Evolutionary conservation across 2,113 vertebrate species (phyloP), one percentile per base, ranked within the genome.

Genomic region (Caloenas nicobarica): DNA sequence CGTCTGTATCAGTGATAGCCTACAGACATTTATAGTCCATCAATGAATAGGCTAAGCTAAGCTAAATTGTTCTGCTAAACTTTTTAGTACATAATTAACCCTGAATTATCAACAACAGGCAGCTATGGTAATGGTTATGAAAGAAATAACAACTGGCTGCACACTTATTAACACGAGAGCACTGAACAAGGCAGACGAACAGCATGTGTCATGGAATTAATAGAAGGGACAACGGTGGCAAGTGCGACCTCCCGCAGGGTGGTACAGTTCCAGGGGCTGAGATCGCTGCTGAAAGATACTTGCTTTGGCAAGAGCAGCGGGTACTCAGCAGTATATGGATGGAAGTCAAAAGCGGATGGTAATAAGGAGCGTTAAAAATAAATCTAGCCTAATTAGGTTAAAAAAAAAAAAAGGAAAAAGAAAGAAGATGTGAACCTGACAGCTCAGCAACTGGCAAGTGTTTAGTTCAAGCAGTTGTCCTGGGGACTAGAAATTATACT

Each of bases 361-460:
- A 96, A 95, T 77, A 94, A 73, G 74, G 46, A 82, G 56, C 0
- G 7, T 88, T 94, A 96, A 91, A 96, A 95, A 96, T 94, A 95
- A 96, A 95, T 96, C 88, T 68, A 89, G 87, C 36, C 62, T 96
- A 77, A 91, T 96, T 80, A 96, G 62, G 54, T 64, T 85, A 61
- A 57, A 53, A 73, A 70, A 16, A 42, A 38, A 54, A 34, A 18
- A 46, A 56, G 26, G 11, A 68, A 86, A 69, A 70, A 33, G 66
- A 46, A 50, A 25, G 12, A 70, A 46, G 62, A 80, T 1, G 10
- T 60, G 73, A 81, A 94, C 22, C 44, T 72, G 71, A 86, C 76
- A 91, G 82, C 54, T 88, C 64, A 86, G 91, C 38, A 88, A 82
- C 77, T 58, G 87, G 76, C 44, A 86, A 68, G 24, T 77, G 70